Evolutionary conservation across 2,797 vertebrate species (phyloP).

Genomic region (Anomalospiza imberbis): DNA sequence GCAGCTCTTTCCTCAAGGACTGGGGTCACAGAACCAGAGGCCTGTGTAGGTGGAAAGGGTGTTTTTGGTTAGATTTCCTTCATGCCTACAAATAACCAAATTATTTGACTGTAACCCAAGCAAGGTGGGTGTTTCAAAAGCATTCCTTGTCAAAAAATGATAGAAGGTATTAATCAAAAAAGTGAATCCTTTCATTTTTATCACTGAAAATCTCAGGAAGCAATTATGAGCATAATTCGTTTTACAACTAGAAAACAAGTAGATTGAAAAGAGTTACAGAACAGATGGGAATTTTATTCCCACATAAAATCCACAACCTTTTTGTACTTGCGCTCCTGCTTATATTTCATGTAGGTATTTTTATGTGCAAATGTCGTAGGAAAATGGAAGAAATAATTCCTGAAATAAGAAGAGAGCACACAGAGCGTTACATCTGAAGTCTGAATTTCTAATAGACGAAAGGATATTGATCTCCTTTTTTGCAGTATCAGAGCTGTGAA

Average conservation of each 20-base stretch:
- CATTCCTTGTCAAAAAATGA: background rate
- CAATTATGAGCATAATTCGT: background rate
- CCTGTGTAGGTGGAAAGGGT: accelerated
- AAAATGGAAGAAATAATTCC: background rate
- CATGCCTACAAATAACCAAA: background rate
- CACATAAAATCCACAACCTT: background rate
- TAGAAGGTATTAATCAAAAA: background rate
- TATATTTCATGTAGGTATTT: background rate
- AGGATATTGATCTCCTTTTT: background rate
- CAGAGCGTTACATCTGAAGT: background rate
- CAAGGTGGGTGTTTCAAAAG: background rate
- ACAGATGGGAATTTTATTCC: background rate
- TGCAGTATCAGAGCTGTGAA: background rate
- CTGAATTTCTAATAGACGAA: background rate
- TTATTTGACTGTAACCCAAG: accelerated
- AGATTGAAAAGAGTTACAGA: background rate
- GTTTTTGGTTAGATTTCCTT: background rate
- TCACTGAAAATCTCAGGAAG: background rate
- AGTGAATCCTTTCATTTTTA: background rate
- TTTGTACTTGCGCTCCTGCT: background rate
- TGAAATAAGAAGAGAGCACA: background rate
- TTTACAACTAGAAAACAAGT: background rate
- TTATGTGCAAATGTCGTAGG: background rate
- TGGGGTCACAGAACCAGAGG: background rate
- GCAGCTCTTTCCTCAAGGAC: background rate